Evolutionary conservation across 1,140 invertebrate genomes (phyloP), one percentile per base, ranked within the genome.

Genomic region (Leptinotarsa defecta): DNA sequence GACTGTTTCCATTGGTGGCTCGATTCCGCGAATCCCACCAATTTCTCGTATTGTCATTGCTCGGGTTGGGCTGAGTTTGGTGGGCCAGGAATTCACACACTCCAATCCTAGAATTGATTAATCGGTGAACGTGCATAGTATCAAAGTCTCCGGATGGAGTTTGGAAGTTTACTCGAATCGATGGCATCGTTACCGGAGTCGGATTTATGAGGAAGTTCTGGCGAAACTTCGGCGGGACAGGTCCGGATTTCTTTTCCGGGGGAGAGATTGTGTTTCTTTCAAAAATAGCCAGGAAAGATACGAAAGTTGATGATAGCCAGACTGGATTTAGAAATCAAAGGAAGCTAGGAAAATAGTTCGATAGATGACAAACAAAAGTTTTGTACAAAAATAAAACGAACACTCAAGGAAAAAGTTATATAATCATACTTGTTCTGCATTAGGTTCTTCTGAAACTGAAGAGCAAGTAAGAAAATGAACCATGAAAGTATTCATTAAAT

Each of bases 11-110:
- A 82, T 82, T 82, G 81, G 81, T 73, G 63, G 77, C 43, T 48
- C 63, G 77, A 77, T 76, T 81, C 79, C 81, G 78, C 81, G 81
- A 82, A 82, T 82, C 81, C 76, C 76, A 78, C 77, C 73, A 82
- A 82, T 82, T 82, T 82, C 81, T 81, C 78, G 74, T 80, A 82
- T 82, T 82, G 81, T 82, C 81, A 82, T 81, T 82, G 79, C 77
- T 72, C 76, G 78, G 78, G 76, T 74, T 77, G 74, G 67, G 71
- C 70, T 77, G 71, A 64, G 74, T 75, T 43, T 73, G 71, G 78
- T 76, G 78, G 76, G 72, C 68, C 19, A n/a, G 27, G 27, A 22
- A 22, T 17, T 49, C 43, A 34, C 57, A 19, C 49, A 63, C 73
- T 73, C 64, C 76, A 82, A 61, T 79, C 85, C n/a, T 78, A 83